Evolutionary conservation across 2,113 vertebrate genomes (phyloP).

Genomic region (Hippotragus niger): DNA sequence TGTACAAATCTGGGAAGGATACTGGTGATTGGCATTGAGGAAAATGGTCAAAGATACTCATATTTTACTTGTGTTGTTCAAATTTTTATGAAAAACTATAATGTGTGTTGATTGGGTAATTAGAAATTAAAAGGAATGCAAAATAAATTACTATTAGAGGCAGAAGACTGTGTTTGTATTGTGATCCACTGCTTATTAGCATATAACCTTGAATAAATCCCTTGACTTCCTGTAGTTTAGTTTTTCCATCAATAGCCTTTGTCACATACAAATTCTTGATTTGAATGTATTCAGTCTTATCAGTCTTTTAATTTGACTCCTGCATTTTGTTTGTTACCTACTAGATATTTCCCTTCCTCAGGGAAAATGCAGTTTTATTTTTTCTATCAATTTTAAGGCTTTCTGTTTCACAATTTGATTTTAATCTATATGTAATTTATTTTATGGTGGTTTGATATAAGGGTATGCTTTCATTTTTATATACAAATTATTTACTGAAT

Average conservation of each 20-base stretch:
- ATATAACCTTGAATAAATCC: not conserved
- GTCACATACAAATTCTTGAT: not conserved
- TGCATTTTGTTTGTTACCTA: not conserved
- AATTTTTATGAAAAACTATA: constrained; percentile 21
- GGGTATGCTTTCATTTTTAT: not conserved
- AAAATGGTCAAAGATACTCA: not conserved
- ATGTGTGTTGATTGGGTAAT: not conserved
- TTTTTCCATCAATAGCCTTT: not conserved
- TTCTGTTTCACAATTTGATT: constrained; percentile 1
- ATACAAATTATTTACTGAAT: not conserved
- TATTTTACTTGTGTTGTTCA: not conserved
- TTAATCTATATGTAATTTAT: not conserved
- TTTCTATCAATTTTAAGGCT: not conserved
- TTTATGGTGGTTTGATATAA: not conserved
- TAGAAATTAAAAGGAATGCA: not conserved
- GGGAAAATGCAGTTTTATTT: not conserved
- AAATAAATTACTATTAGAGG: not conserved
- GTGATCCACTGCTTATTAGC: not conserved
- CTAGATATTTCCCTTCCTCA: not conserved
- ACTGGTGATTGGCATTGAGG: not conserved
- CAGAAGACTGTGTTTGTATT: not conserved
- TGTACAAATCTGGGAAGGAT: not conserved
- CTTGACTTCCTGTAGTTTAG: not conserved
- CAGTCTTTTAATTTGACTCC: not conserved
- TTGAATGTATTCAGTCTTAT: not conserved